phyloP scores from a whole-genome alignment of 1,140 invertebrate species.

The Cecropterus lyciades region DNA sequence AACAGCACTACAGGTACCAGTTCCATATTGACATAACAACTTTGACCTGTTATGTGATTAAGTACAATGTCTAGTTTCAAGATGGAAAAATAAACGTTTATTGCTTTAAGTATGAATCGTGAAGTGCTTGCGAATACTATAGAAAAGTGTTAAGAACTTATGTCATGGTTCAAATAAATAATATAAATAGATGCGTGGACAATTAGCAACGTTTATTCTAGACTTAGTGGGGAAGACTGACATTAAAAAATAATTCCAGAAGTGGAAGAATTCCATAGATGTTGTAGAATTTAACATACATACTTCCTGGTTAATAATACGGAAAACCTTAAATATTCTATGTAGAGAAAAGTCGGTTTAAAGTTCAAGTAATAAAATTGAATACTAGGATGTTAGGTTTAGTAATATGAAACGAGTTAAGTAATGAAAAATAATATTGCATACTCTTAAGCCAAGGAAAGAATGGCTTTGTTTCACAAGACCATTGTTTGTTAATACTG shows the following conservation, averaged over 20 bases:
- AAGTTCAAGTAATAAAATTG: neutral
- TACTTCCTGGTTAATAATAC: too few relatives aligned
- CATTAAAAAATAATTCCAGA: too few relatives aligned
- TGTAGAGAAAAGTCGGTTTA: too few relatives aligned
- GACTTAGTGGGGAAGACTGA: too few relatives aligned
- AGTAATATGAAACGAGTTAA: neutral
- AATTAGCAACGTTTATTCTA: too few relatives aligned
- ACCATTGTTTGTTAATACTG: conserved; percentile 33
- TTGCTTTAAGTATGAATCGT: neutral
- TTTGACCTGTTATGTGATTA: conserved; percentile 25
- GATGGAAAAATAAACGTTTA: neutral
- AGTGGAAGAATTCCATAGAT: too few relatives aligned
- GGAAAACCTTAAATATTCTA: too few relatives aligned
- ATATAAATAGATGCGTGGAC: too few relatives aligned
- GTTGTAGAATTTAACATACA: too few relatives aligned
- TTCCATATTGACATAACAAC: conserved; percentile 29
- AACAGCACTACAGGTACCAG: conserved; percentile 9
- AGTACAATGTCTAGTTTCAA: neutral
- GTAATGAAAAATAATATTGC: neutral
- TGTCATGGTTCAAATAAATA: too few relatives aligned
- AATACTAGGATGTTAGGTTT: neutral
- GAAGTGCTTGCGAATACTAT: too few relatives aligned
- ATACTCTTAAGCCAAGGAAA: conserved; percentile 10
- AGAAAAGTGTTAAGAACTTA: too few relatives aligned
- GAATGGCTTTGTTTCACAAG: conserved; percentile 29